Evolutionary conservation across 2,797 vertebrate species (phyloP).

Genomic region (Acanthiza pusilla): DNA sequence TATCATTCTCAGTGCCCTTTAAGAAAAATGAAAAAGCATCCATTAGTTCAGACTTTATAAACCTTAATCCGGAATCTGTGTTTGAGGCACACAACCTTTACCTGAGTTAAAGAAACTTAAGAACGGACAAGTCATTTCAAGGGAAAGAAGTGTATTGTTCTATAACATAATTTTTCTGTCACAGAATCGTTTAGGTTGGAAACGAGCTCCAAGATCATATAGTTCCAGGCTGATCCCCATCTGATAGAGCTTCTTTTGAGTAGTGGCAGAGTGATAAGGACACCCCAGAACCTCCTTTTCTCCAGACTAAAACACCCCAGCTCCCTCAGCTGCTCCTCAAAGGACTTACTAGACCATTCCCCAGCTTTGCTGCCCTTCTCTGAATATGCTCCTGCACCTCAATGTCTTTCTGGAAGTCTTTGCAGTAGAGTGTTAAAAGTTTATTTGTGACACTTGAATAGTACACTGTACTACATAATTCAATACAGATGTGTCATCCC

Average conservation of each 20-base stretch:
- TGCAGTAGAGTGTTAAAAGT: background rate
- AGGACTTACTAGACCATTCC: background rate
- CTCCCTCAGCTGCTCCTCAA: background rate
- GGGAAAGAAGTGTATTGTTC: background rate
- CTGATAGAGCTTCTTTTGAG: background rate
- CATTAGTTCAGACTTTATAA: background rate
- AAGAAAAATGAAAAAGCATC: background rate
- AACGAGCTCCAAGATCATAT: background rate
- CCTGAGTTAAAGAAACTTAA: background rate
- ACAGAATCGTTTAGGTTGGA: background rate
- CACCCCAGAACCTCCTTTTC: background rate
- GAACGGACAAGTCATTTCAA: background rate
- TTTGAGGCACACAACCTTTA: background rate
- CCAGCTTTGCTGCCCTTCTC: background rate
- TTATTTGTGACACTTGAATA: background rate
- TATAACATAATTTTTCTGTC: background rate
- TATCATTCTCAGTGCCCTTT: background rate
- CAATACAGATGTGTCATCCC: background rate
- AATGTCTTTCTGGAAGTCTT: background rate
- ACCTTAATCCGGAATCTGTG: background rate
- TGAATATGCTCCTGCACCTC: background rate
- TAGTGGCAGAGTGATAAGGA: background rate
- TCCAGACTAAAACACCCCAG: background rate
- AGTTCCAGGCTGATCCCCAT: background rate
- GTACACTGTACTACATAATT: background rate